Evolutionary conservation across 92 coral and sea anemone species (phyloP).

Genomic region (Heteractis magnifica): DNA sequence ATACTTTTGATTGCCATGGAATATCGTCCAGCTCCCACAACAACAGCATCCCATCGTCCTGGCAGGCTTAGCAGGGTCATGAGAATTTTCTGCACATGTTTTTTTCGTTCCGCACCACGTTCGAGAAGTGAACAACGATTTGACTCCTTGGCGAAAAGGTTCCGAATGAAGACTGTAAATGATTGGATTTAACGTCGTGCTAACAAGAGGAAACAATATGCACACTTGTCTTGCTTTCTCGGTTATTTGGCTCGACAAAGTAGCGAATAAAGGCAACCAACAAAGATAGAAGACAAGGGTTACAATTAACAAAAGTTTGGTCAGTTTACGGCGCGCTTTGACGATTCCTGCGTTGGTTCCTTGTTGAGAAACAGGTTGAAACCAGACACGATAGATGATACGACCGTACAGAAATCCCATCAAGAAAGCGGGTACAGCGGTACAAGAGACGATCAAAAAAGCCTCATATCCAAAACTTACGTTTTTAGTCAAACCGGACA

Average conservation of each 20-base stretch:
- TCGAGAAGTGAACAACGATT: slow-evolving; percentile 9
- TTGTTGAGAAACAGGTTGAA: slow-evolving; percentile 10
- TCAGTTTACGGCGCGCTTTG: slow-evolving; percentile 32
- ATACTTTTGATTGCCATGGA: background rate
- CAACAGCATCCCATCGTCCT: background rate
- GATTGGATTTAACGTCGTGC: slow-evolving; percentile 19
- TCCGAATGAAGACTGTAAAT: slow-evolving; percentile 22
- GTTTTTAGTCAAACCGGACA: background rate
- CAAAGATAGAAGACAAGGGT: slow-evolving; percentile 25
- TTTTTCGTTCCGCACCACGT: slow-evolving; percentile 1
- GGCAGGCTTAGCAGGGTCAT: background rate
- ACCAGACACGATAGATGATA: slow-evolving; percentile 21
- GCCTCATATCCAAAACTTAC: slow-evolving; percentile 6
- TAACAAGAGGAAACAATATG: slow-evolving; percentile 3
- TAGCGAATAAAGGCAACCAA: slow-evolving; percentile 18
- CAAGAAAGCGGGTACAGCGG: slow-evolving; percentile 20
- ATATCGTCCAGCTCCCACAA: background rate
- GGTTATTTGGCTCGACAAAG: background rate
- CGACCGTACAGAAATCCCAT: slow-evolving; percentile 23
- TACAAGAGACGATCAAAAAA: background rate
- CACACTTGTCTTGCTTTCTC: background rate
- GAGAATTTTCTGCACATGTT: background rate
- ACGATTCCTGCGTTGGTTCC: slow-evolving; percentile 28
- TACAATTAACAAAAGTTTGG: slow-evolving; percentile 27
- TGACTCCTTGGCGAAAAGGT: slow-evolving; percentile 25